phyloP scores from a whole-genome alignment of 2,113 vertebrate genomes.

The Prunella fulvescens region DNA sequence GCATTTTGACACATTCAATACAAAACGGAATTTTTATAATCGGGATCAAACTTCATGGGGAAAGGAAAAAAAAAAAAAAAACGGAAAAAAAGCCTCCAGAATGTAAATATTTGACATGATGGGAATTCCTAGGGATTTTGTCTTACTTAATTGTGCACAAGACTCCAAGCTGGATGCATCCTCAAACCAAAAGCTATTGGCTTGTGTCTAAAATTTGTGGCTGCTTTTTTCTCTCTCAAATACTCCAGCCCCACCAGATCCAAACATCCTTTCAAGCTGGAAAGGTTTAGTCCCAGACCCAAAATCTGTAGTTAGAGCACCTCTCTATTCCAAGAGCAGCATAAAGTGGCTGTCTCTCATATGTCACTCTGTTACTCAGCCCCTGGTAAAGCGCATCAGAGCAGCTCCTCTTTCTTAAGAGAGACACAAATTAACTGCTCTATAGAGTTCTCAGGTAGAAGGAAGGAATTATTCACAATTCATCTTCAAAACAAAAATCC shows the following conservation, averaged over 20 bases:
- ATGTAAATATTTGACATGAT: neutral
- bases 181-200: constrained; percentile 34
- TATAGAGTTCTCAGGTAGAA: neutral
- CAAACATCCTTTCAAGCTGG: constrained; percentile 1
- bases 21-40: neutral
- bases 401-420: neutral
- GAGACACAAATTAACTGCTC: neutral
- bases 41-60: neutral
- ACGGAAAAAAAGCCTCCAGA: neutral
- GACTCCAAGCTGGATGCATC: constrained; percentile 15
- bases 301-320: neutral
- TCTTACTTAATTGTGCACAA: neutral
- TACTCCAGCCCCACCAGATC: neutral
- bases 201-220: neutral
- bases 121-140: neutral
- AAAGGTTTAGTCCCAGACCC: neutral
- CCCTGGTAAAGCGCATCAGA: neutral
- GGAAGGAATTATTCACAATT: constrained; percentile 5
- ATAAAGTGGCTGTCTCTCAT: neutral
- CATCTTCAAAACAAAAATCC: constrained; percentile 14
- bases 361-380: neutral
- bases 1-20: constrained; percentile 7
- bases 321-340: neutral
- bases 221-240: neutral
- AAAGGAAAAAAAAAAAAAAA: neutral